These are phyloP conservation scores for Cyphomyrmex costatus DNA, from an alignment of 1,140 invertebrate species.

Conservation along the genomic window DNA sequence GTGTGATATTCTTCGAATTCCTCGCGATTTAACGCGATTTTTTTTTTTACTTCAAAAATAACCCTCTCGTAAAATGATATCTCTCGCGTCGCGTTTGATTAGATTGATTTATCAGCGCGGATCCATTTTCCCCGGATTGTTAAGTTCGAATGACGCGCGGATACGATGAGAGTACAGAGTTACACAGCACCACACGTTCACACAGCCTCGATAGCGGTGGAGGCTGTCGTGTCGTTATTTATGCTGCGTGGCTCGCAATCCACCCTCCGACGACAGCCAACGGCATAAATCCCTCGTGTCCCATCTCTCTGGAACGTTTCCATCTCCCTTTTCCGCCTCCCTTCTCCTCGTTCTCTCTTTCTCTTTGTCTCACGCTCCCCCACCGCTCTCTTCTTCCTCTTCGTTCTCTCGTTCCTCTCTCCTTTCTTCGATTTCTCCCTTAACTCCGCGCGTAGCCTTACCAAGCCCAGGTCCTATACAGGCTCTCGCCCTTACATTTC, in stretches of 20 bases:
- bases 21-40: background rate
- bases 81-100: conserved; percentile 4
- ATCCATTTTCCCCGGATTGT: conserved; percentile 51
- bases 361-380: conserved; percentile 41
- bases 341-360: conserved; percentile 33
- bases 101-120: conserved; percentile 37
- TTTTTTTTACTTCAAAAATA: background rate
- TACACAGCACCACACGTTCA: conserved; percentile 7
- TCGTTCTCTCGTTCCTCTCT: conserved; percentile 40
- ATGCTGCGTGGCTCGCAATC: conserved; percentile 73
- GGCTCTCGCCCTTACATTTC: conserved; percentile 67
- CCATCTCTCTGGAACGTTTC: conserved; percentile 56
- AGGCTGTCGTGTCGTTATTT: conserved; percentile 76
- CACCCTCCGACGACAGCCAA: conserved; percentile 74
- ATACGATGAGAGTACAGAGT: conserved; percentile 9
- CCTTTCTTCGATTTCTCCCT: conserved; percentile 61
- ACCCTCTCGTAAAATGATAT: background rate
- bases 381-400: conserved; percentile 1
- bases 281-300: conserved; percentile 70
- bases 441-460: conserved; percentile 6
- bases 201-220: conserved; percentile 39
- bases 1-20: background rate
- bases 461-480: conserved; percentile 56
- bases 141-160: conserved; percentile 56
- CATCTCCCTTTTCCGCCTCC: conserved; percentile 6